Percentiles rank a stretch among this genome's conserved stretches.
phyloP scores from a whole-genome alignment of 2,797 vertebrate species.

The Sebastes jordani region DNA sequence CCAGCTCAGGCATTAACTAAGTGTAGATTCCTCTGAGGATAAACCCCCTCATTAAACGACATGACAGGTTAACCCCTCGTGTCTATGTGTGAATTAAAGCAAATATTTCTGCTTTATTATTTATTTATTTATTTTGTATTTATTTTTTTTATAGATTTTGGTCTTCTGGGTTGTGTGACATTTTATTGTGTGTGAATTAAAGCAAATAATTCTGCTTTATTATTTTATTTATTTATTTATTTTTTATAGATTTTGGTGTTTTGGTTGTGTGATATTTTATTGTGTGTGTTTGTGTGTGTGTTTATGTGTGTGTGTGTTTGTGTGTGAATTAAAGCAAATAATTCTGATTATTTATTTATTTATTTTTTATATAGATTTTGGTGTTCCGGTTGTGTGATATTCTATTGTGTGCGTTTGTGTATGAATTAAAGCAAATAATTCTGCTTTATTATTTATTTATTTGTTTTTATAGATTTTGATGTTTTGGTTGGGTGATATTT shows the following conservation, averaged over 20 bases:
- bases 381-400: no score
- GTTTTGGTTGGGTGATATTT: constrained; percentile 56
- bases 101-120: not conserved
- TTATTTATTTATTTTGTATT: not conserved
- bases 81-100: not conserved
- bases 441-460: no score
- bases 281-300: constrained; percentile 33
- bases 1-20: constrained; percentile 65
- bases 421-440: no score
- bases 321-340: no score
- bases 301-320: not conserved
- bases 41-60: not conserved
- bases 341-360: no score
- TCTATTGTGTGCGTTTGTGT: no score
- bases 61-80: not conserved
- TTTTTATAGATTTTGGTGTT: not conserved
- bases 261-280: constrained; percentile 65
- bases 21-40: constrained; percentile 66
- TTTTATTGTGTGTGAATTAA: no score
- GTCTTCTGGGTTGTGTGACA: not conserved
- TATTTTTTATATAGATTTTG: no score
- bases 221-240: no score
- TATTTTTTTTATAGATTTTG: constrained; percentile 11
- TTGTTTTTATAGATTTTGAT: no score
- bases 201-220: no score